These are phyloP conservation scores for Rhinichthys osculus DNA, from an alignment of 2,797 vertebrate species.

Conservation along the genomic window DNA sequence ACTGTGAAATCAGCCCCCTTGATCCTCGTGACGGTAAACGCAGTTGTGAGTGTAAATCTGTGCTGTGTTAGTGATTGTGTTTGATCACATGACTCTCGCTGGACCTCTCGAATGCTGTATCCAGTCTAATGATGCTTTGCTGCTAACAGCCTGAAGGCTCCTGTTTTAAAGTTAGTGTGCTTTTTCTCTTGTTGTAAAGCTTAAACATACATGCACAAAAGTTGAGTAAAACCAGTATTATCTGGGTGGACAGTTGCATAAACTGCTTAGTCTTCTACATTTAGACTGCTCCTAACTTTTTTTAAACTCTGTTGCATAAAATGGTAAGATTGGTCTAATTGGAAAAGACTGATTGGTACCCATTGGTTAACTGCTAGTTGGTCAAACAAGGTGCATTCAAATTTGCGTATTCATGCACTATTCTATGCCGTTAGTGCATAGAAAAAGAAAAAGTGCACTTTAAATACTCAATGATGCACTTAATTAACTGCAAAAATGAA, in stretches of 20 bases:
- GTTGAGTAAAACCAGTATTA: background rate
- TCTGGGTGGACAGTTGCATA: background rate
- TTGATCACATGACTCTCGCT: constrained; percentile 1
- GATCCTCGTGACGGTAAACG: background rate
- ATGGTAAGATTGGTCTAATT: background rate
- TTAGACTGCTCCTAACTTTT: background rate
- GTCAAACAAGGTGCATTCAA: background rate
- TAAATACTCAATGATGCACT: no score
- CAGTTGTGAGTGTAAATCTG: constrained; percentile 8
- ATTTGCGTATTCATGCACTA: background rate
- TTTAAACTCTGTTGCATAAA: background rate
- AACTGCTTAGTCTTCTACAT: background rate
- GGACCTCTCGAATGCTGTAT: constrained; percentile 38
- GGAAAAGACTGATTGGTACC: background rate
- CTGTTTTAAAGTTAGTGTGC: background rate
- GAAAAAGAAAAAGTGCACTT: background rate
- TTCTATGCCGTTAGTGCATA: background rate
- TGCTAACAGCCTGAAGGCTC: constrained; percentile 13
- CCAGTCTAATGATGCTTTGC: constrained; percentile 1
- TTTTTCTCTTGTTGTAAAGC: background rate
- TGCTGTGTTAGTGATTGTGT: background rate
- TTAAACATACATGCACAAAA: constrained; percentile 3
- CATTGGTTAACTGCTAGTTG: background rate
- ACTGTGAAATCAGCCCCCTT: constrained; percentile 60
- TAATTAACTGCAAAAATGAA: background rate